These are phyloP conservation scores for Anniella stebbinsi DNA, from an alignment of 2,797 vertebrate genomes.

Conservation along the genomic window DNA sequence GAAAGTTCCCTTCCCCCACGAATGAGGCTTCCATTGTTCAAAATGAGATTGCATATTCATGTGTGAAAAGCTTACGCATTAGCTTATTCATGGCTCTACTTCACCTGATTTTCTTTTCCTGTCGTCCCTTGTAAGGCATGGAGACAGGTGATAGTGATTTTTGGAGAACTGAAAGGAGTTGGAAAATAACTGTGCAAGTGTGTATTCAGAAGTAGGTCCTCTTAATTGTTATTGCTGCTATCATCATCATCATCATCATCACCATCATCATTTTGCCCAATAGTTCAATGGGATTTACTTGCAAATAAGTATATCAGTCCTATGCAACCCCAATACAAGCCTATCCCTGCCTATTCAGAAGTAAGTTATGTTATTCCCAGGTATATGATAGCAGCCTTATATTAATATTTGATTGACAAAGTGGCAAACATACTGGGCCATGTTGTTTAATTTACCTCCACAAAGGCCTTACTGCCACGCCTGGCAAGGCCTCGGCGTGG, in stretches of 20 bases:
- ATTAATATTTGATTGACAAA: slow-evolving; percentile 39
- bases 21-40: too few relatives aligned
- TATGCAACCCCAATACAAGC: neutral
- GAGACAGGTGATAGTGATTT: neutral
- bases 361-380: neutral
- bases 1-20: too few relatives aligned
- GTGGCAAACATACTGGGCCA: neutral
- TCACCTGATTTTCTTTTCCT: neutral
- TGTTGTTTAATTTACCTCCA: slow-evolving; percentile 15
- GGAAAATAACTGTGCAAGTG: neutral
- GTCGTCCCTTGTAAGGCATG: neutral
- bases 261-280: too few relatives aligned
- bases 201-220: too few relatives aligned
- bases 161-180: neutral
- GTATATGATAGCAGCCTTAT: neutral
- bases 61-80: neutral
- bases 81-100: neutral
- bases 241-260: too few relatives aligned
- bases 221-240: too few relatives aligned
- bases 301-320: neutral
- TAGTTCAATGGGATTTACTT: too few relatives aligned
- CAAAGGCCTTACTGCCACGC: too few relatives aligned
- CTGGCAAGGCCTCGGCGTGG: too few relatives aligned
- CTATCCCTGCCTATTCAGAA: neutral
- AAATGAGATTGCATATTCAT: neutral